Evolutionary conservation across 2,797 vertebrate genomes (phyloP).

Genomic region (Heterohyrax brucei): DNA sequence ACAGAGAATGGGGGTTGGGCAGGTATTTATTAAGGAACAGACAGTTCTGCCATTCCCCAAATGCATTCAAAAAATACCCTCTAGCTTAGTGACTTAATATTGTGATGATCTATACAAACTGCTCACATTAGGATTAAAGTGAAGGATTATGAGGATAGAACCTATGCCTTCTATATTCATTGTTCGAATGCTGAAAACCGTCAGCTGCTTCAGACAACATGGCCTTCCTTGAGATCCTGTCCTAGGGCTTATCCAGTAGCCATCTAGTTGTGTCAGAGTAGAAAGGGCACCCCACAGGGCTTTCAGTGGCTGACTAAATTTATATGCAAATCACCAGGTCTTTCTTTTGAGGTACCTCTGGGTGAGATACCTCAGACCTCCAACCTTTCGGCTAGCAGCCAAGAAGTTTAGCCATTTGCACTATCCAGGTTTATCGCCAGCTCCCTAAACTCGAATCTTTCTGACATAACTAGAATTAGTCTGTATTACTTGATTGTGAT

Average conservation of each 20-base stretch:
- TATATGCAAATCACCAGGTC: not conserved
- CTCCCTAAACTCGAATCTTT: not conserved
- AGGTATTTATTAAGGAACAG: conserved; percentile 63
- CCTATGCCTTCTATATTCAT: not conserved
- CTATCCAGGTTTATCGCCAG: not conserved
- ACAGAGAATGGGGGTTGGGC: conserved; percentile 58
- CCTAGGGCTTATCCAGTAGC: not conserved
- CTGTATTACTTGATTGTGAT: not conserved
- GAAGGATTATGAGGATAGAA: conserved; percentile 46
- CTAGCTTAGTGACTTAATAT: conserved; percentile 77
- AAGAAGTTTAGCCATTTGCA: not conserved
- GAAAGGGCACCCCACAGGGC: not conserved
- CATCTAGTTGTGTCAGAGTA: too few species aligned
- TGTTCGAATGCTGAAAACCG: conserved; percentile 59
- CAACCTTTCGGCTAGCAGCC: not conserved
- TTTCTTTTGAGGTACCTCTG: not conserved
- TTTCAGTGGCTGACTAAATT: not conserved
- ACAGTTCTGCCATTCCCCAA: not conserved
- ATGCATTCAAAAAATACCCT: conserved; percentile 68
- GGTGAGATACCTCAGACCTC: not conserved
- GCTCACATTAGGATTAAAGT: conserved; percentile 72
- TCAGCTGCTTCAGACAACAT: conserved; percentile 56
- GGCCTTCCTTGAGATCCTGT: not conserved
- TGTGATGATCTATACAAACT: conserved; percentile 73
- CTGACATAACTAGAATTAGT: conserved; percentile 41